A percentile compares a stretch with the other conserved stretches of the same genome.
Conservation (phyloP, 2,113 vertebrate genomes). For the western clawed frog (Xenopus tropicalis) region UCB_Xtro_10.0 CM004449.2:107235001-107235500, state of each 20-base stretch:
- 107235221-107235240: background rate
- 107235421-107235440: background rate
- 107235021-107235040: background rate
- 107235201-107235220: background rate
- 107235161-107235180: background rate
- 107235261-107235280: background rate
- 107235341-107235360: constrained; percentile 46
- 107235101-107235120: background rate
- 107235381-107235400: constrained; percentile 27
- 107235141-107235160: background rate
- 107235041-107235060: background rate
- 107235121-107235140: background rate
- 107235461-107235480: background rate
- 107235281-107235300: constrained; percentile 23
- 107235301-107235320: constrained; percentile 36
- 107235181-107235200: background rate
- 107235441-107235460: background rate
- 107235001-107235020: background rate
- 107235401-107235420: constrained; percentile 27
- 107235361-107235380: constrained; percentile 43
- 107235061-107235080: background rate
- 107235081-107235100: background rate
- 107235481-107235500: background rate
- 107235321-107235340: constrained; percentile 39
- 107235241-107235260: background rate